phyloP scores from a whole-genome alignment of 2,113 vertebrate species.

The Cichladusa arquata region DNA sequence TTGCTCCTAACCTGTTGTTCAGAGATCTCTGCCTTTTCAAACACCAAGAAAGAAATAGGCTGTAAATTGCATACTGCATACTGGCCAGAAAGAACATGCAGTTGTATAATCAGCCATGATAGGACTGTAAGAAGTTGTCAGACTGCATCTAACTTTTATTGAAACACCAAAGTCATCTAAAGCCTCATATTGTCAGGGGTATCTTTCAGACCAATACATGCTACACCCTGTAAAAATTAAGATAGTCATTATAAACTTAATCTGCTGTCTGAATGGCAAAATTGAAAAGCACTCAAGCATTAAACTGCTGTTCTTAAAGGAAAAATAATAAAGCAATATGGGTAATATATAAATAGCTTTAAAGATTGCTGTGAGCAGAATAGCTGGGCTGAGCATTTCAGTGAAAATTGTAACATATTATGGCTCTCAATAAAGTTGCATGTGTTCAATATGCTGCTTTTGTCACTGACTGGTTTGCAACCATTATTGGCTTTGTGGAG shows the following conservation, averaged over 20 bases:
- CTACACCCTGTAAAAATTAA: slow-evolving; percentile 50
- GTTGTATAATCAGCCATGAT: background rate
- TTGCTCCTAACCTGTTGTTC: background rate
- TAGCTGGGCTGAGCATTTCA: background rate
- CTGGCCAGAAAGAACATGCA: background rate
- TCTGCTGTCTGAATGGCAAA: slow-evolving; percentile 43
- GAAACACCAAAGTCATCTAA: background rate
- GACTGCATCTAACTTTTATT: slow-evolving; percentile 27
- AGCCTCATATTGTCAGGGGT: background rate
- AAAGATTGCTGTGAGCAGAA: background rate
- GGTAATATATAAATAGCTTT: slow-evolving; percentile 15
- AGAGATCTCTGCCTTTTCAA: background rate
- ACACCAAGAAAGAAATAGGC: background rate
- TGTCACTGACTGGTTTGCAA: background rate
- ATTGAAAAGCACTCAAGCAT: slow-evolving; percentile 60
- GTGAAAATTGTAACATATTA: background rate
- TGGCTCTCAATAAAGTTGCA: background rate
- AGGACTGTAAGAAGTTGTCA: background rate
- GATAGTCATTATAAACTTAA: slow-evolving; percentile 39
- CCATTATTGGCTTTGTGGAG: background rate
- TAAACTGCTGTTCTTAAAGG: slow-evolving; percentile 45
- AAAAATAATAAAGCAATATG: slow-evolving; percentile 52
- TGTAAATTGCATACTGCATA: background rate
- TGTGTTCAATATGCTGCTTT: background rate
- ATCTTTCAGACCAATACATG: slow-evolving; percentile 7